Base-by-base conservation (phyloP, 2,888 invertebrate genomes). In the Xestia ashworthii region DNA sequence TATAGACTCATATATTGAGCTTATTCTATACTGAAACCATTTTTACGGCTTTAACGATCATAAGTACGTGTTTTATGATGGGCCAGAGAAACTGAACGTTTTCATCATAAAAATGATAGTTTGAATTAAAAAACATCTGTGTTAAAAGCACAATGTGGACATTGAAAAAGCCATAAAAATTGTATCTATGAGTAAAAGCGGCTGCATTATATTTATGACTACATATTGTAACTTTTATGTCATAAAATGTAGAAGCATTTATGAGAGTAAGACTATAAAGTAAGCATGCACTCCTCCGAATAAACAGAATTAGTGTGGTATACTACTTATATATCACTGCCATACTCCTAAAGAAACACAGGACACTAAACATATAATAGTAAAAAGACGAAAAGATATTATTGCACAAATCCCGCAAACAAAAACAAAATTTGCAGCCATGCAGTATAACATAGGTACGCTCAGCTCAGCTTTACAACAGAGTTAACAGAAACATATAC, bases 1-100 rank as follows among this genome's bases (percentile, higher is more conserved):
- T 95, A 95, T 94, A 90, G 94, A 91, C 93, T 91, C 94, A 94
- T 95, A 94, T 95, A 94, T 95, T 91, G 91, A 89, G 92, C 92
- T 94, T 94, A 93, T 93, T 94, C 90, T 91, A 91, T 91, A 93
- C 92, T 92, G 92, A 91, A 93, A 92, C 93, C 92, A 94, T 93
- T 95, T 95, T 95, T 94, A 94, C 88, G 90, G 93, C 91, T 92
- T 92, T 92, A 93, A 93, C 93, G 94, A 93, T 93, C 93, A 93
- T 93, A 94, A 95, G 95, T 93, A 94, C 90, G 93, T 95, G 93
- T 94, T 95, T 94, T 94, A 95, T 85, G 91, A 88, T 84, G 78
- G 81, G 89, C 85, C 81, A 84, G 79, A 74, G 87, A 80, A 85
- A 89, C 86, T 77, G 83, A 81, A 85, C 77, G 87, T 83, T 88